Base-by-base conservation (phyloP, 2,113 vertebrate genomes). In the Tonatia bakeri region DNA sequence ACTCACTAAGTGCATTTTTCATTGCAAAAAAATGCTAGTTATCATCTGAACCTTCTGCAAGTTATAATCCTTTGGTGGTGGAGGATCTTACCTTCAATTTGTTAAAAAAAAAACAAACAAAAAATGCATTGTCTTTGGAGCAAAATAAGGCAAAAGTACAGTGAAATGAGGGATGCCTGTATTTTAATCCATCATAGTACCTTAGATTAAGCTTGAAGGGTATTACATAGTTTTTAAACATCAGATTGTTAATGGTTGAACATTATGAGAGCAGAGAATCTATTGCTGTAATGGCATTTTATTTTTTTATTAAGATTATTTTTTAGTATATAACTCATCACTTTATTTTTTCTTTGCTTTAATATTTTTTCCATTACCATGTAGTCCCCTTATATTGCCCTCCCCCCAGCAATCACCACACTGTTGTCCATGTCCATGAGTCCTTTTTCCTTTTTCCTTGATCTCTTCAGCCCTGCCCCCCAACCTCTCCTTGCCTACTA, bases 141-240 rank as follows among this genome's bases (percentile, higher is more conserved):
- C 16, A 64, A 38, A 83, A 13, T 31, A 64, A 64, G 15, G 36
- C 52, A 59, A 16, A 16, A 45, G 26, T 64, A 16, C 56, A 83
- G 31, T 64, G 61, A 82, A 61, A 61, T 40, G 24, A 81, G 9
- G 36, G 56, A 12, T 43, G 38, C 38, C 56, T 43, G 11, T 45
- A n/a, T 92, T 73, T 70, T 87, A 89, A 65, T 72, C 26, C 7
- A 33, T 38, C 2, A 12, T 33, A 3, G 10, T 64, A 24, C 11
- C n/a, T 91, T 95, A 87, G 82, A 76, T 76, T 24, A 91, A 52
- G 26, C 20, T 33, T 77, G 69, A 61, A 31, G 47, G 24, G 19
- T 54, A 72, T 40, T 91, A 82, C 89, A 38, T 72, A 64, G 17
- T 43, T 95, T 93, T 70, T 15, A 90, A 90, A 94, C 82, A 36